phyloP scores from a whole-genome alignment of 1,140 invertebrate species.

The Drosophila pallidifrons region DNA sequence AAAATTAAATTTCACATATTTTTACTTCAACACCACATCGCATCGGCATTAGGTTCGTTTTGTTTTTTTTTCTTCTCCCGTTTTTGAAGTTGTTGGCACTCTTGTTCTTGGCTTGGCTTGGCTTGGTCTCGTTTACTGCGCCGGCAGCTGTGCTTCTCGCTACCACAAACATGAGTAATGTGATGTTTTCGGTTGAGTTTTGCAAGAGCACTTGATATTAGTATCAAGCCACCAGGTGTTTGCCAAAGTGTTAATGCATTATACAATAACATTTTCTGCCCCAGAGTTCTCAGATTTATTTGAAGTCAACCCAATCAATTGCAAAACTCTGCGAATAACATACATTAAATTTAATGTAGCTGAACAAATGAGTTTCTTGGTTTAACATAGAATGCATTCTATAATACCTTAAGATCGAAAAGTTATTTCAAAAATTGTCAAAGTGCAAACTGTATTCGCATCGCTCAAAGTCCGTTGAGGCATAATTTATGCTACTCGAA shows the following conservation, averaged over 20 bases:
- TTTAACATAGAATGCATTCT: background rate
- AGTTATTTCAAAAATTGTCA: too few species aligned
- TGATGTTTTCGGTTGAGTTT: conserved; percentile 56
- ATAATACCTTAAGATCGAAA: too few species aligned
- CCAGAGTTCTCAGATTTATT: conserved; percentile 42
- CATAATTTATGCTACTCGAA: conserved; percentile 32
- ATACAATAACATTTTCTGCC: conserved; percentile 32
- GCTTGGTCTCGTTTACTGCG: background rate
- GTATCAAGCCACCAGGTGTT: conserved; percentile 54
- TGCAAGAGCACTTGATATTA: conserved; percentile 8
- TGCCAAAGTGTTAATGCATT: conserved; percentile 68
- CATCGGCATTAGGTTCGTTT: conserved; percentile 65
- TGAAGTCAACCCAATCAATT: conserved; percentile 64
- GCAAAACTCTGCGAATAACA: conserved; percentile 38
- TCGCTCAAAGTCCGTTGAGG: background rate
- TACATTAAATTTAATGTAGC: conserved; percentile 14
- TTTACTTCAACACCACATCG: conserved; percentile 70
- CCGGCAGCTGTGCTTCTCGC: conserved; percentile 48
- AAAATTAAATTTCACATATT: conserved; percentile 84
- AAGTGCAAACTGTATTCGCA: background rate
- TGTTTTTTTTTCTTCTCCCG: background rate
- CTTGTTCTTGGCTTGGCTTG: conserved; percentile 5
- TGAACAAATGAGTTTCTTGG: conserved; percentile 14
- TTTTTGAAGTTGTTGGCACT: conserved; percentile 64
- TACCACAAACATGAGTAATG: conserved; percentile 79